Evolutionary conservation across 2,113 vertebrate genomes (phyloP).

Genomic region (Pollimyrus isidori): DNA sequence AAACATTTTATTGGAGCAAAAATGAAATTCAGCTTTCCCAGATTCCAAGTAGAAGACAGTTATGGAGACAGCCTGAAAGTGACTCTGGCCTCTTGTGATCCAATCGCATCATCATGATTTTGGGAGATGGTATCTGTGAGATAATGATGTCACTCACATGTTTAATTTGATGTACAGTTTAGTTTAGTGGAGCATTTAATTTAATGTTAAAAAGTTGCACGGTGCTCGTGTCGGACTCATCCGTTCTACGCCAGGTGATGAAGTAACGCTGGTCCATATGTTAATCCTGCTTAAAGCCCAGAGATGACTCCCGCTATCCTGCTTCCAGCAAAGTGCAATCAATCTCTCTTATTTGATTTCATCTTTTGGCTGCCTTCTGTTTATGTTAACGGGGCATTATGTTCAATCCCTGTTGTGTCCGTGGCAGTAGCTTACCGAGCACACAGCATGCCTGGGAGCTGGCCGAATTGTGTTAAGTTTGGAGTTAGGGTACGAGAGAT

Average conservation of each 20-base stretch:
- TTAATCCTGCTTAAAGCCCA: slow-evolving; percentile 60
- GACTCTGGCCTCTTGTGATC: not conserved
- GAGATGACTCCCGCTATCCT: slow-evolving; percentile 64
- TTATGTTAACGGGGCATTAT: slow-evolving; percentile 62
- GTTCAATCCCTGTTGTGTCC: slow-evolving; percentile 65
- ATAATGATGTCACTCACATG: not conserved
- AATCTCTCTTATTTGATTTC: slow-evolving; percentile 69
- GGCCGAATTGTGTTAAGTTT: slow-evolving; percentile 62
- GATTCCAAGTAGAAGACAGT: not conserved
- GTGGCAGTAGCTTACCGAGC: slow-evolving; percentile 61
- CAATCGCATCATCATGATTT: not conserved
- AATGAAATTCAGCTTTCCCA: not conserved
- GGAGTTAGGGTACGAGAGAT: slow-evolving; percentile 50
- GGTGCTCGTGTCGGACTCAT: not conserved
- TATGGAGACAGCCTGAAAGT: not conserved
- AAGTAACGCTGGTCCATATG: slow-evolving; percentile 59
- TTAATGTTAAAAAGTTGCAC: not conserved
- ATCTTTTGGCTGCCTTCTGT: slow-evolving; percentile 64
- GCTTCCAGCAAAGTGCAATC: slow-evolving; percentile 66
- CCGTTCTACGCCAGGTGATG: slow-evolving; percentile 52
- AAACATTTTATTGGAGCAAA: not conserved
- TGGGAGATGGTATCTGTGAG: not conserved
- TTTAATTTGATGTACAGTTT: not conserved
- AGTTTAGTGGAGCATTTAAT: not conserved
- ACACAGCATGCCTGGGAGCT: slow-evolving; percentile 36